These are phyloP conservation scores for Cirrhinus molitorella DNA, from an alignment of 2,797 vertebrate species.

Conservation along the genomic window DNA sequence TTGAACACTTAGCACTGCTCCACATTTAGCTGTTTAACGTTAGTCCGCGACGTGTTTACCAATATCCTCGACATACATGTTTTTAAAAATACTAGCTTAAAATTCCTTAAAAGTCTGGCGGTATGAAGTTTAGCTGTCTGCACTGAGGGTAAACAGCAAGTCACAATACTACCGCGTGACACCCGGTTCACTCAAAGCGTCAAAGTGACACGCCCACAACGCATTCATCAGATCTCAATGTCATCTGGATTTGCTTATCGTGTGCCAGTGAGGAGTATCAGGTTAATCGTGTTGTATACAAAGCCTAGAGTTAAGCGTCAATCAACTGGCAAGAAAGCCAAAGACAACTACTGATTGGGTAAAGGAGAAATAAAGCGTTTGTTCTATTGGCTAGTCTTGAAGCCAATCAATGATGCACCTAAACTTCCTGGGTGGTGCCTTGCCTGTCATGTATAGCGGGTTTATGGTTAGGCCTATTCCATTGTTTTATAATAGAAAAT, in stretches of 20 bases:
- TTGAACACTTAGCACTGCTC: slow-evolving; percentile 13
- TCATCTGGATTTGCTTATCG: neutral
- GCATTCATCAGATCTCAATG: neutral
- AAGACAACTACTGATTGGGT: slow-evolving; percentile 28
- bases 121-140: slow-evolving; percentile 13
- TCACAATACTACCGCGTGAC: slow-evolving; percentile 80
- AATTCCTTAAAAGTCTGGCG: neutral
- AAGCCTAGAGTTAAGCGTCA: neutral
- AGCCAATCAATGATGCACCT: slow-evolving; percentile 14
- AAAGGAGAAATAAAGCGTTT: neutral
- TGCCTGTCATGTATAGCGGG: neutral
- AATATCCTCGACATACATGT: slow-evolving; percentile 7
- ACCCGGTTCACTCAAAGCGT: slow-evolving; percentile 42
- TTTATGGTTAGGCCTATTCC: neutral
- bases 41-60: neutral
- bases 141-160: slow-evolving; percentile 63
- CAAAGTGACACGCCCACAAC: neutral
- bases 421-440: slow-evolving; percentile 45
- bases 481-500: neutral
- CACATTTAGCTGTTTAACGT: slow-evolving; percentile 25
- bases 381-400: neutral
- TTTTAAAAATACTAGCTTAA: neutral
- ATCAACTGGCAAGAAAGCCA: neutral
- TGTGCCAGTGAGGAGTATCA: neutral
- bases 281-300: neutral